Evolutionary conservation across 2,113 vertebrate genomes (phyloP).

Genomic region (Chaenocephalus aceratus): DNA sequence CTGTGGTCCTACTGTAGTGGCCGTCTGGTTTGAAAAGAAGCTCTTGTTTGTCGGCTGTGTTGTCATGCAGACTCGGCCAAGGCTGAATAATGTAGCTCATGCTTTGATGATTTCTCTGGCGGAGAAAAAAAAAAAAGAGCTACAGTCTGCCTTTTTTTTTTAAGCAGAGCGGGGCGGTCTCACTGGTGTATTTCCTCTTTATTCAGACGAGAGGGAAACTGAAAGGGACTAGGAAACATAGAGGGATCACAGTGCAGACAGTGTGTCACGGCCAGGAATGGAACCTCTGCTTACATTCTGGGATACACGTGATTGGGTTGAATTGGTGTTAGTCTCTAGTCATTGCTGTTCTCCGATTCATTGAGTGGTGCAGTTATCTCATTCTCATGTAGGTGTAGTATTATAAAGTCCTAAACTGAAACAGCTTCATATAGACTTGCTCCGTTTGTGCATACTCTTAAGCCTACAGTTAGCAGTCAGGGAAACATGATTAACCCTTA

Average conservation of each 20-base stretch:
- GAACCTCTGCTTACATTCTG: constrained; percentile 46
- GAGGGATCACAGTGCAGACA: constrained; percentile 58
- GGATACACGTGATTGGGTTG: constrained; percentile 27
- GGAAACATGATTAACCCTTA: neutral
- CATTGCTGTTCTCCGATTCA: constrained; percentile 25
- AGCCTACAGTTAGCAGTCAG: constrained; percentile 16
- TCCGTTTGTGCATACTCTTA: neutral
- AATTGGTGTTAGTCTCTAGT: constrained; percentile 17
- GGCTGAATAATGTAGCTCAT: constrained; percentile 75
- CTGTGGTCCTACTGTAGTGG: constrained; percentile 68
- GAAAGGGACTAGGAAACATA: constrained; percentile 64
- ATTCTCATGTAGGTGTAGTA: constrained; percentile 30
- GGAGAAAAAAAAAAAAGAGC: constrained; percentile 77
- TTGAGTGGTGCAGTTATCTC: constrained; percentile 7
- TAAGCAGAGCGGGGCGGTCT: constrained; percentile 52
- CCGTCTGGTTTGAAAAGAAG: constrained; percentile 72
- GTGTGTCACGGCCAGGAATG: constrained; percentile 55
- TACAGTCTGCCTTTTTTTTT: constrained; percentile 59
- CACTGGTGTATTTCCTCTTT: constrained; percentile 70
- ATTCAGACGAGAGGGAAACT: constrained; percentile 65
- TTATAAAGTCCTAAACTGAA: constrained; percentile 42
- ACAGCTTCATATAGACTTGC: neutral
- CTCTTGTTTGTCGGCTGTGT: constrained; percentile 75
- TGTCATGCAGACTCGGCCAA: constrained; percentile 76
- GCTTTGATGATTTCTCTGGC: constrained; percentile 78